A percentile compares a stretch with the other conserved stretches of the same genome.
These are phyloP conservation scores for Mirza zaza DNA, from an alignment of 2,113 vertebrate genomes.

Conservation along the genomic window DNA sequence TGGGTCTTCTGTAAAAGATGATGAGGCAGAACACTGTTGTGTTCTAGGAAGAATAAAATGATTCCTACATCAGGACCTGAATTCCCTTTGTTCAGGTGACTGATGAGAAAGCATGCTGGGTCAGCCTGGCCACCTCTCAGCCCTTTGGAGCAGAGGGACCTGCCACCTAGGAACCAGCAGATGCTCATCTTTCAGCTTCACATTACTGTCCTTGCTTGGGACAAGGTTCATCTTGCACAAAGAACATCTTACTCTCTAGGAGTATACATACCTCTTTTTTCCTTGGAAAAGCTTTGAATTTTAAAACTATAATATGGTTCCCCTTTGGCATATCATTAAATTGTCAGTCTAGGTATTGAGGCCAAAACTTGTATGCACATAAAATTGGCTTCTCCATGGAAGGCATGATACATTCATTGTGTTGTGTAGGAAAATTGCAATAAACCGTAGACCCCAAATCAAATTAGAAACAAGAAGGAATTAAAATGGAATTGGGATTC, in stretches of 20 bases:
- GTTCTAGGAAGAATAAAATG: not conserved
- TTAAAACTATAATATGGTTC: not conserved
- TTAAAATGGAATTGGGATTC: not conserved
- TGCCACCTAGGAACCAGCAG: not conserved
- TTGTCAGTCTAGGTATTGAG: not conserved
- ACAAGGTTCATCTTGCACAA: not conserved
- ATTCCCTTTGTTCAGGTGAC: not conserved
- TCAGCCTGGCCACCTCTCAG: not conserved
- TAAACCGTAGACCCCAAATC: not conserved
- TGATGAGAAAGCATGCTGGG: not conserved
- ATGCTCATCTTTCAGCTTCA: accelerated
- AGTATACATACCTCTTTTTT: not conserved
- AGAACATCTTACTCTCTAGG: not conserved
- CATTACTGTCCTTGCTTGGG: not conserved
- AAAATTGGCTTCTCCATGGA: not conserved
- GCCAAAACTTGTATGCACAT: not conserved
- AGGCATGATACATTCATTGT: not conserved
- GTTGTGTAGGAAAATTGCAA: not conserved
- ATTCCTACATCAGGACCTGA: not conserved
- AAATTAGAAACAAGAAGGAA: not conserved
- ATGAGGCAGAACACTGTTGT: too few species aligned
- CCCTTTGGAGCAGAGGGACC: not conserved
- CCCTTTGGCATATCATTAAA: not conserved
- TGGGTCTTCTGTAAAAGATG: not conserved
- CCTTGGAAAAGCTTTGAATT: not conserved